phyloP scores from a whole-genome alignment of 2,888 invertebrate species.

The Saturnia japonica region DNA sequence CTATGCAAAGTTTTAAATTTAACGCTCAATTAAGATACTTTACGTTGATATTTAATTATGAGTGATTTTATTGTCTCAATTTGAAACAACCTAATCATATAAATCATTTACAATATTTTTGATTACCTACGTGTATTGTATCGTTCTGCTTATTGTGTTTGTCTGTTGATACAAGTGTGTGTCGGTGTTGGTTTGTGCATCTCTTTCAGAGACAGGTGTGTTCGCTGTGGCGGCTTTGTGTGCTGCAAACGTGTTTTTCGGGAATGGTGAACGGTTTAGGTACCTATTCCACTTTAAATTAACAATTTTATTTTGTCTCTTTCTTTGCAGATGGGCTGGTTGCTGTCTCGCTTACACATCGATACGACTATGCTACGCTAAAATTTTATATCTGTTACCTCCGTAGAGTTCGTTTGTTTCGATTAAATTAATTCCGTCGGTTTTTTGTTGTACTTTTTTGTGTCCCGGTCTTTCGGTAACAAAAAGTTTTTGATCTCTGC shows the following conservation, averaged over 20 bases:
- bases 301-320: slow-evolving; percentile 71
- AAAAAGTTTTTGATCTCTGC: slow-evolving; percentile 6
- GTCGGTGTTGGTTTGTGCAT: slow-evolving; percentile 48
- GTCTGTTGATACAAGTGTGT: slow-evolving; percentile 56
- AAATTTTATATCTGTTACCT: slow-evolving; percentile 9
- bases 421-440: not conserved
- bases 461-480: not conserved
- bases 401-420: slow-evolving; percentile 9
- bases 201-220: slow-evolving; percentile 56
- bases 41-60: not conserved
- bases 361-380: slow-evolving; percentile 16
- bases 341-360: slow-evolving; percentile 50
- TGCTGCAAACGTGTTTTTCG: slow-evolving; percentile 43
- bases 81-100: not conserved
- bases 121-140: slow-evolving; percentile 26
- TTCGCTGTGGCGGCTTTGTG: slow-evolving; percentile 58
- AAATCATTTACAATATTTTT: slow-evolving; percentile 9
- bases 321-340: slow-evolving; percentile 71
- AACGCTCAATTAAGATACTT: not conserved
- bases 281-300: slow-evolving; percentile 51
- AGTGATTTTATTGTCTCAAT: not conserved
- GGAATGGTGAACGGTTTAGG: slow-evolving; percentile 61
- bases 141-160: slow-evolving; percentile 34
- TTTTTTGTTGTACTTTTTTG: not conserved
- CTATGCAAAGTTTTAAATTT: slow-evolving; percentile 5